phyloP scores from a whole-genome alignment of 2,888 invertebrate species.

The Drosophila stalkeri region DNA sequence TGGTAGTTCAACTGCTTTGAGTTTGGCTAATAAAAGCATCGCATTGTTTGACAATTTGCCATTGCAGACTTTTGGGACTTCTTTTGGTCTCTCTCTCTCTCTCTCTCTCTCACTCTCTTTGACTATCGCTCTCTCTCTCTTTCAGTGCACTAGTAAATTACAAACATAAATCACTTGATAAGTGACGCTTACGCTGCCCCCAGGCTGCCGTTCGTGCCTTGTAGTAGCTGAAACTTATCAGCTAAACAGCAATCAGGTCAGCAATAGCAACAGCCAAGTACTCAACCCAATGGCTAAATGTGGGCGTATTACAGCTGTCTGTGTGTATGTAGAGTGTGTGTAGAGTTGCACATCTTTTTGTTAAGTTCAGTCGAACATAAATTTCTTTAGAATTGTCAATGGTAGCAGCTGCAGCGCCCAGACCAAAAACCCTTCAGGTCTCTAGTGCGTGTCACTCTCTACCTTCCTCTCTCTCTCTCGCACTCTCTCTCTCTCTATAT shows the following conservation, averaged over 20 bases:
- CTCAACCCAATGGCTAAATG: slow-evolving; percentile 18
- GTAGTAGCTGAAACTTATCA: slow-evolving; percentile 62
- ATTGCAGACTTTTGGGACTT: slow-evolving; percentile 60
- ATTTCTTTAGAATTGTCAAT: slow-evolving; percentile 72
- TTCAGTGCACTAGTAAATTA: slow-evolving; percentile 66
- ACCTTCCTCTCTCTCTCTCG: neutral
- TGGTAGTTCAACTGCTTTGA: slow-evolving; percentile 23
- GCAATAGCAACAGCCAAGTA: slow-evolving; percentile 48
- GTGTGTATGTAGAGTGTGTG: slow-evolving; percentile 17
- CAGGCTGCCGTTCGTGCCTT: slow-evolving; percentile 20
- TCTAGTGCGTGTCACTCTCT: slow-evolving; percentile 18
- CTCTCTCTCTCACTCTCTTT: neutral
- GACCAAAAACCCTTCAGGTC: slow-evolving; percentile 48
- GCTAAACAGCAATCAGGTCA: slow-evolving; percentile 71
- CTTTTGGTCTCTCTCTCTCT: neutral
- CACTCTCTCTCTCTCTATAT: neutral
- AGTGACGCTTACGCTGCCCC: slow-evolving; percentile 68
- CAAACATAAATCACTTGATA: slow-evolving; percentile 78
- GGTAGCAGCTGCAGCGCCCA: slow-evolving; percentile 60
- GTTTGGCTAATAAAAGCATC: slow-evolving; percentile 57
- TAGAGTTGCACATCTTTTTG: slow-evolving; percentile 66
- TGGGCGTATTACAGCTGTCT: slow-evolving; percentile 18
- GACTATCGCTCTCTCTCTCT: slow-evolving; percentile 9
- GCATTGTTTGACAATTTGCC: slow-evolving; percentile 71
- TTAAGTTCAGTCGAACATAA: slow-evolving; percentile 70